phyloP scores from a whole-genome alignment of 2,888 invertebrate genomes.

The Salticus scenicus region DNA sequence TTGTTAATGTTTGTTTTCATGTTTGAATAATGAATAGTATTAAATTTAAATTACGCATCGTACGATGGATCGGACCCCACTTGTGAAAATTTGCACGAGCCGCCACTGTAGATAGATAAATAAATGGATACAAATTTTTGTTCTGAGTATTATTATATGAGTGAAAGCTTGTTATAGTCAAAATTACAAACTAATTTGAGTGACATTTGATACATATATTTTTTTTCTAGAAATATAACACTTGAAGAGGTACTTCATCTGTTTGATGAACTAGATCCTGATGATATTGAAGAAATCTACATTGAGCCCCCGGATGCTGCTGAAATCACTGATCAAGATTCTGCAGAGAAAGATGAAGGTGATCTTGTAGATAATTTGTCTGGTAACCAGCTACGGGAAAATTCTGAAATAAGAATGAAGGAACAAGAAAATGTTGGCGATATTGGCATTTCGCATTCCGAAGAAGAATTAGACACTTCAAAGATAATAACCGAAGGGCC shows the following conservation, averaged over 20 bases:
- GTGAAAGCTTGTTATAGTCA: not conserved
- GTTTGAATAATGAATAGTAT: no score
- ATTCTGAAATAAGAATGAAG: not conserved
- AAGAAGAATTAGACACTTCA: not conserved
- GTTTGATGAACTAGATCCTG: not conserved
- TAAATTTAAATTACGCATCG: no score
- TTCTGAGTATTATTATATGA: not conserved
- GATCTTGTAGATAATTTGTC: not conserved
- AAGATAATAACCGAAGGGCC: not conserved
- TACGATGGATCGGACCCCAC: no score
- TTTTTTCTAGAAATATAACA: not conserved
- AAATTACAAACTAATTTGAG: not conserved
- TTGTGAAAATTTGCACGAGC: no score
- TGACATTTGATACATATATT: not conserved
- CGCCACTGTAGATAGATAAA: no score
- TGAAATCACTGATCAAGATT: constrained; percentile 10
- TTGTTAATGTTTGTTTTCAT: no score
- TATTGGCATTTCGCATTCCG: not conserved
- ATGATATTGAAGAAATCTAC: not conserved
- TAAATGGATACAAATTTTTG: not conserved
- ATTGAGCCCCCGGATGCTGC: constrained; percentile 3
- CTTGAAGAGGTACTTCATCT: constrained; percentile 1
- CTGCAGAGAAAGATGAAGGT: not conserved
- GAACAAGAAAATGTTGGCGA: not conserved
- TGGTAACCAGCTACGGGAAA: not conserved